Base-by-base conservation (phyloP, 2,888 invertebrate genomes). In the Oscheius onirici region DNA sequence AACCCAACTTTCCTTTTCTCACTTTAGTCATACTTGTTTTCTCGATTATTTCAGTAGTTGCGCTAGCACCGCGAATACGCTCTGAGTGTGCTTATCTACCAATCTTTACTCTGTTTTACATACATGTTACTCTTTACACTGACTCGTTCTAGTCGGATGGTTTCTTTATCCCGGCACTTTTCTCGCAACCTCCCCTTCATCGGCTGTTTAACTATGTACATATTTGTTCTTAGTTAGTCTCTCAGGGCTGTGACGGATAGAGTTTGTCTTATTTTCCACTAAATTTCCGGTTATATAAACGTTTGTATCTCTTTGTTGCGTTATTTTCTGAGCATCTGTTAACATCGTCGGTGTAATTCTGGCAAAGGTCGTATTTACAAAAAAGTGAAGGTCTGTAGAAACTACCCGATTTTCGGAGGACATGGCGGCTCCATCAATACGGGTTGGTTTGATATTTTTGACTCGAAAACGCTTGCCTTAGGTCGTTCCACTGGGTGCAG, bases 401-500 rank as follows among this genome's bases (percentile, higher is more conserved):
- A 46, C 17, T 26, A 26, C 54, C 26, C 13, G 26, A 15, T 26
- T 55, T 55, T 55, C 54, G 54, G 15, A 55, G 20, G 10, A 11
- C 34, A 63, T 63, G 63, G 20, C 63, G 20, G 28, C 63, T n/a
- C 46, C 63, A 24, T 44, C 44, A 11, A 63, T 63, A 17, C 24
- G 49, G 15, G 63, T 63, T 43, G 10, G 46, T 28, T n/a, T n/a
- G 15, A 8, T 46, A 26, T 63, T 63, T 10, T 46, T 26, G 8
- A 5, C 28, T 44, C n/a, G 17, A 20, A 24, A 24, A 22, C 20
- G 8, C 5, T 46, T 10, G 44, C 22, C 69, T 78, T 43, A 82
- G 78, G 75, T 83, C 55, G 84, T 84, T 20, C 83, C 83, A 10
- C 72, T 84, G 13, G 87, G 87, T 22, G 87, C 87, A 3, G 87